Base-by-base conservation (phyloP, 2,797 vertebrate species). In the Peromyscus eremicus region DNA sequence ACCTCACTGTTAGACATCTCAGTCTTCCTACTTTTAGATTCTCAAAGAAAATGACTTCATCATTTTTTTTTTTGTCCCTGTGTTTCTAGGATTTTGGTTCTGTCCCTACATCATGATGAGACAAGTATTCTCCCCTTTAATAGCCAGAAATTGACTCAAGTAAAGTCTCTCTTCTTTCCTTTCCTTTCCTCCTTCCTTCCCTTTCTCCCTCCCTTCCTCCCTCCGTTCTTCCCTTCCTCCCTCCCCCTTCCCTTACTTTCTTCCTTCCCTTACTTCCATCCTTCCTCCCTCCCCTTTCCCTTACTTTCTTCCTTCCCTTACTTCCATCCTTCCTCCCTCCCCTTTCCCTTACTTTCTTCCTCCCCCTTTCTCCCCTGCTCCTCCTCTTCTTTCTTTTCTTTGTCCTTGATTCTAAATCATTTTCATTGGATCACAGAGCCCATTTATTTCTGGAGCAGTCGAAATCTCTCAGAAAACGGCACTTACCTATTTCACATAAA, bases 271-370 rank as follows among this genome's bases (percentile, higher is more conserved):
- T 34, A 23, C 21, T 82, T 21, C n/a, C 6, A 32, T 5, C 16
- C 19, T 34, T 14, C 8, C 23, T 14, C 7, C 37, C 1, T 19
- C 17, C 32, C 11, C 10, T 9, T 8, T 1, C 4, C 5, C 43
- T 5, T 49, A 1, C 43, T 11, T 40, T 10, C 70, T 2, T 71
- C 7, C 34, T 34, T 71, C 14, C 14, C 29, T 13, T 11, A 32
- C 13, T 23, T 8, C 8, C 10, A n/a, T n/a, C n/a, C 49, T 12
- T 43, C 43, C 46, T n/a, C 19, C n/a, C 32, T 49, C 49, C 11
- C 12, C 49, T 49, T 52, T 13, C 11, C 49, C 49, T 52, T 52
- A 52, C 49, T 52, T 52, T 34, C 19, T 21, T 34, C 6, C 49
- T 40, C 9, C 23, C 11, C 14, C 4, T 19, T 43, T 5, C 4